A percentile compares a stretch with the other conserved stretches of the same genome.
Conservation (phyloP, 2,888 invertebrate species). For the Drosophila setosimentum region DNA sequence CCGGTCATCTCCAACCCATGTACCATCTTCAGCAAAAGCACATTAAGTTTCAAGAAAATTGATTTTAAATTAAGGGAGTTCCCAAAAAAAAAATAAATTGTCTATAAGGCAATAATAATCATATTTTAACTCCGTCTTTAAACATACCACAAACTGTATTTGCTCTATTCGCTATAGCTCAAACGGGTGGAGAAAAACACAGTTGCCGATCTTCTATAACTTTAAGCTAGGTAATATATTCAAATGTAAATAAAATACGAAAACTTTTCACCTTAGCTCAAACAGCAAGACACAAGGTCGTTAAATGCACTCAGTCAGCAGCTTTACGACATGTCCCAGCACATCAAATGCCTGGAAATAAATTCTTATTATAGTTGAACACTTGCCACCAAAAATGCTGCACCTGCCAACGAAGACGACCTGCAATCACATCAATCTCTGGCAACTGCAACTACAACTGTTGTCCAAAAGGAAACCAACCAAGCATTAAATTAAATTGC, state of each 20-base stretch:
- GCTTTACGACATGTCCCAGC: background rate
- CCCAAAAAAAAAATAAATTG: background rate
- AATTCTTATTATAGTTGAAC: conserved; percentile 43
- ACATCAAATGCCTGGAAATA: conserved; percentile 16
- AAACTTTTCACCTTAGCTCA: background rate
- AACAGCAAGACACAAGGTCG: background rate
- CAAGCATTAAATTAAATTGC: conserved; percentile 54
- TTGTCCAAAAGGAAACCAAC: conserved; percentile 31
- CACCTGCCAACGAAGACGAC: conserved; percentile 40
- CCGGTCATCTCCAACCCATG: background rate
- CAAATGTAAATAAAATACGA: background rate
- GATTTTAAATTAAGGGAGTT: background rate
- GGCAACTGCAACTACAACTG: conserved; percentile 2
- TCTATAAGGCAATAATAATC: background rate
- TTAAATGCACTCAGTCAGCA: background rate
- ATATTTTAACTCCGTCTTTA: background rate
- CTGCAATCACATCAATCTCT: conserved; percentile 50
- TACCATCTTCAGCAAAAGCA: background rate
- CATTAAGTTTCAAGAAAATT: background rate
- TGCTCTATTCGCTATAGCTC: background rate
- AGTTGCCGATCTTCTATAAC: background rate
- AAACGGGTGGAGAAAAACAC: background rate
- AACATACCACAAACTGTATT: background rate
- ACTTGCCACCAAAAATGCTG: conserved; percentile 15
- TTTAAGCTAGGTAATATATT: background rate